Percentiles rank a stretch among this genome's conserved stretches.
Conservation (phyloP, 2,113 vertebrate genomes). For the Sinocyclocheilus rhinocerous region DNA sequence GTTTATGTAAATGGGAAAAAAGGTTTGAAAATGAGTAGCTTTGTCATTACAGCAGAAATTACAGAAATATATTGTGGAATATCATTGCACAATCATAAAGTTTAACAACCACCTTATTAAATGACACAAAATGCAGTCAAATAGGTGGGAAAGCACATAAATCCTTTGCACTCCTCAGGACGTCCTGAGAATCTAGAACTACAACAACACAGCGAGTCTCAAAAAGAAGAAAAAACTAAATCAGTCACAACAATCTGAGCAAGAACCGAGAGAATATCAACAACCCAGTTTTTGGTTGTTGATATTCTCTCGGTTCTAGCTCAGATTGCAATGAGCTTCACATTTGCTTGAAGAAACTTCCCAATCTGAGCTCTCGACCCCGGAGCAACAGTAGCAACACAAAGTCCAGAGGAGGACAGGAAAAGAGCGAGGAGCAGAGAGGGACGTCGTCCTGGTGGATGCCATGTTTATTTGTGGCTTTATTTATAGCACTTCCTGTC, state of each 20-base stretch:
- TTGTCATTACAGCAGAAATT: neutral
- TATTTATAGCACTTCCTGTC: constrained; percentile 76
- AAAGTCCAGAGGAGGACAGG: neutral
- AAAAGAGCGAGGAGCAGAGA: neutral
- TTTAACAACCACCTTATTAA: neutral
- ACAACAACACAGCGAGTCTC: neutral
- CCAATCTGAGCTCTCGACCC: neutral
- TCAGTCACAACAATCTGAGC: neutral
- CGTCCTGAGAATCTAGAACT: neutral
- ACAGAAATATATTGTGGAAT: neutral
- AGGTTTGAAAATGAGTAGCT: neutral
- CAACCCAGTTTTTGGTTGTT: neutral
- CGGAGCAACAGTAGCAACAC: neutral
- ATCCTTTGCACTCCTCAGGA: neutral
- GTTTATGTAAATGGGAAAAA: neutral
- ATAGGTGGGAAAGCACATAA: neutral
- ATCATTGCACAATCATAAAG: too few species aligned
- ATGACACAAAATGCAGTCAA: neutral
- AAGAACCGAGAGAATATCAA: neutral
- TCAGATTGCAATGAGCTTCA: neutral
- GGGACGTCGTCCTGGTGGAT: constrained; percentile 29
- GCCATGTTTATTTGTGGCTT: constrained; percentile 71
- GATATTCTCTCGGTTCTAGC: too few species aligned
- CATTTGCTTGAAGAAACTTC: neutral
- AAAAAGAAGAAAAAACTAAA: neutral